Conservation (phyloP, 2,113 vertebrate genomes). For the Rhizomys pruinosus region DNA sequence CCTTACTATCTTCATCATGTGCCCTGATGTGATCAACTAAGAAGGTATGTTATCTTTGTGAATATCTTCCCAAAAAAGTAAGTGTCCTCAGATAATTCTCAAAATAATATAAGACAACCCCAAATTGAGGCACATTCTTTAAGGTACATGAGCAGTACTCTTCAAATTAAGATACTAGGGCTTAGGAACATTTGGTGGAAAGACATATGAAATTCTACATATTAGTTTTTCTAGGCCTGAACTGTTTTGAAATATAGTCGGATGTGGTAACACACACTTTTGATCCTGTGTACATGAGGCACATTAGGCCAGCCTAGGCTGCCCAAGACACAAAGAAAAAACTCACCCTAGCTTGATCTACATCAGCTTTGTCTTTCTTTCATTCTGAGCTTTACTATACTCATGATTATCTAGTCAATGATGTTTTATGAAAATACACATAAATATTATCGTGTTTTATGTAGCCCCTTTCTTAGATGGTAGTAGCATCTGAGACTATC, state of each 20-base stretch:
- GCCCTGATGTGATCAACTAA: neutral
- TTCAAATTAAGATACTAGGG: neutral
- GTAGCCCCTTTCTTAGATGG: neutral
- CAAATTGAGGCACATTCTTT: neutral
- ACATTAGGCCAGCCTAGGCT: too few relatives aligned
- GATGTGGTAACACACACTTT: too few relatives aligned
- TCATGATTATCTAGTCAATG: neutral
- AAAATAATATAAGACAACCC: neutral
- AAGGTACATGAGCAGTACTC: neutral
- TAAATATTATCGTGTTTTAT: neutral
- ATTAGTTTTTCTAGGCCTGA: neutral
- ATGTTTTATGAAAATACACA: neutral
- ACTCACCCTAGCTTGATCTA: neutral
- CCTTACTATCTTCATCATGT: neutral
- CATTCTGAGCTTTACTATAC: neutral
- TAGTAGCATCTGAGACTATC: neutral
- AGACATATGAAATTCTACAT: neutral
- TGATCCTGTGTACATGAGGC: too few relatives aligned
- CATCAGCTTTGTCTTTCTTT: neutral
- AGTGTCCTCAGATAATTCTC: neutral
- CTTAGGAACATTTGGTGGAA: neutral
- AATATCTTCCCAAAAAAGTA: neutral
- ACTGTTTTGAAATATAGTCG: too few relatives aligned
- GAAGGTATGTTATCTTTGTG: neutral
- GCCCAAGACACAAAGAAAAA: neutral